phyloP scores from a whole-genome alignment of 2,888 invertebrate species.

The Chironomus tentans region DNA sequence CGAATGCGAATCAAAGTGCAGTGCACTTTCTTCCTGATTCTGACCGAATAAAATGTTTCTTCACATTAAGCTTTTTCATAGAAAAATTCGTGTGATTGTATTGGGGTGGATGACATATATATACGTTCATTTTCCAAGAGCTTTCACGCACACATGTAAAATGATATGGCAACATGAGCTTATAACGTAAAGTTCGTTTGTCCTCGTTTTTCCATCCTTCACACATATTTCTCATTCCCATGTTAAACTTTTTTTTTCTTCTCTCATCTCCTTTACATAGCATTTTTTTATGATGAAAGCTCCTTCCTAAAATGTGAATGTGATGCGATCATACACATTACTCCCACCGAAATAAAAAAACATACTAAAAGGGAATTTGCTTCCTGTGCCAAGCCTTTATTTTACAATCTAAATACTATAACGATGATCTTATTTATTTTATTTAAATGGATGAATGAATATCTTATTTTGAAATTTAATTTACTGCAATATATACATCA shows the following conservation, averaged over 20 bases:
- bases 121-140: background rate
- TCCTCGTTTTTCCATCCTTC: conserved; percentile 10
- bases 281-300: background rate
- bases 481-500: no score
- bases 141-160: background rate
- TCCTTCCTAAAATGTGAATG: background rate
- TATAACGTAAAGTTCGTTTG: conserved; percentile 10
- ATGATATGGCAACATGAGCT: background rate
- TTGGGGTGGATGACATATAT: background rate
- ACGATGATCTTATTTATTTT: no score
- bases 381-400: background rate
- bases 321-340: background rate
- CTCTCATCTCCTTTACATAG: background rate
- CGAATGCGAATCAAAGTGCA: conserved; percentile 3
- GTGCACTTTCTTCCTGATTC: conserved; percentile 36
- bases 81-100: no score
- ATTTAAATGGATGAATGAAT: no score
- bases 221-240: background rate
- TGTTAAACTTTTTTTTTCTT: background rate
- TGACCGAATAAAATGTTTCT: background rate
- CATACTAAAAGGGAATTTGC: background rate
- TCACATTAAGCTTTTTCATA: background rate
- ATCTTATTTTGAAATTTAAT: no score
- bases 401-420: background rate
- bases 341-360: background rate